Evolutionary conservation across 2,888 invertebrate species (phyloP).

Genomic region (Lepidocyrtoides sp.): DNA sequence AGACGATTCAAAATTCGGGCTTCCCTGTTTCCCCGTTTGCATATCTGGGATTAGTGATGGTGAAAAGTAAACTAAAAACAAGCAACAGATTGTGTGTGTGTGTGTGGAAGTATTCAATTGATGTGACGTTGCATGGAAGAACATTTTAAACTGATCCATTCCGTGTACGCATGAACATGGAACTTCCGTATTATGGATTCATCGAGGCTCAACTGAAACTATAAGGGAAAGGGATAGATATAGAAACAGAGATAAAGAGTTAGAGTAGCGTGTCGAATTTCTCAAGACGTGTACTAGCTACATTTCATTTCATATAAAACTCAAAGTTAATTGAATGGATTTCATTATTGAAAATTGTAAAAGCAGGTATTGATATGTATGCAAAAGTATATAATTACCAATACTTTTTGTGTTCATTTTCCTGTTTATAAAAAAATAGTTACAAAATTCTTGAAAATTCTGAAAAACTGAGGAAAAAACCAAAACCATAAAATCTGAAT

Average conservation of each 20-base stretch:
- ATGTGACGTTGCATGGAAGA: background rate
- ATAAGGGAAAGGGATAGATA: background rate
- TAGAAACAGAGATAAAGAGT: background rate
- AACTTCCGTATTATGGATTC: conserved; percentile 55
- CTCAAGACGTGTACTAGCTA: background rate
- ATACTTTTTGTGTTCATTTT: too few relatives aligned
- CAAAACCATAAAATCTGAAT: background rate
- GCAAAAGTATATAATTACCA: background rate
- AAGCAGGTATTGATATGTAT: too few relatives aligned
- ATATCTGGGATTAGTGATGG: conserved; percentile 52
- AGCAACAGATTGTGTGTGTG: background rate
- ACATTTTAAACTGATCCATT: background rate
- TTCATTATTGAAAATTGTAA: too few relatives aligned
- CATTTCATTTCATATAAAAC: background rate
- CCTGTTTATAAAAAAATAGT: too few relatives aligned
- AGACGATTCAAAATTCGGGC: conserved; percentile 44
- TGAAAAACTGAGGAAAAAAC: background rate
- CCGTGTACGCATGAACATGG: background rate
- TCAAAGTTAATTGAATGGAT: too few relatives aligned
- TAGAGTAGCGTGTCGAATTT: conserved; percentile 32
- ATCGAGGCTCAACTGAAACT: conserved; percentile 34
- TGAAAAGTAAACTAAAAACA: conserved; percentile 28
- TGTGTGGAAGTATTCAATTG: background rate
- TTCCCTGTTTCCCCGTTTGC: conserved; percentile 10
- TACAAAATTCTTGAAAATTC: too few relatives aligned